Conservation (phyloP, 35 echinoderm and acorn worm genomes). For the Stichopus chloronotus region DNA sequence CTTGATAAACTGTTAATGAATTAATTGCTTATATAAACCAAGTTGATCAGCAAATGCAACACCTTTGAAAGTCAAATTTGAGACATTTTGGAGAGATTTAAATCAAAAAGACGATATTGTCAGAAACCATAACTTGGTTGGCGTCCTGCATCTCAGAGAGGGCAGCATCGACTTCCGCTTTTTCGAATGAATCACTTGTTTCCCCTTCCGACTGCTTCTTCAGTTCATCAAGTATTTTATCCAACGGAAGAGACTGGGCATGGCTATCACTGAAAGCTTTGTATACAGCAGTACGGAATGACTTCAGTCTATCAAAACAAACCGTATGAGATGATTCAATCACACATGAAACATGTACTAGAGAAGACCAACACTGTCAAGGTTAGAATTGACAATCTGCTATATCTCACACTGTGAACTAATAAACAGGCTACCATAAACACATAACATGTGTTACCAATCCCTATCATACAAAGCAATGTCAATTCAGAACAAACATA, state of each 20-base stretch:
- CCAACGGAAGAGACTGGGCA: slow-evolving; percentile 75
- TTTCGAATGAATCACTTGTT: slow-evolving; percentile 36
- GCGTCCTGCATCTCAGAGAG: slow-evolving; percentile 94
- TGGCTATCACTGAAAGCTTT: slow-evolving; percentile 78
- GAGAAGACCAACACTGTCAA: no score
- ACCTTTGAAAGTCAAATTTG: no score
- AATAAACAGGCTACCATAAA: no score
- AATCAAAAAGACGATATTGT: slow-evolving; percentile 89
- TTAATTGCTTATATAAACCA: no score
- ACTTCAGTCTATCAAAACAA: slow-evolving; percentile 73
- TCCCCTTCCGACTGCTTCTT: slow-evolving; percentile 70
- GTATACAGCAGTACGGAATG: slow-evolving; percentile 70
- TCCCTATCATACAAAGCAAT: no score
- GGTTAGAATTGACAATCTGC: not conserved
- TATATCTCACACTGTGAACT: not conserved
- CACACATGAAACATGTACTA: no score
- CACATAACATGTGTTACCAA: no score
- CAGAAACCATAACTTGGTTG: slow-evolving; percentile 96
- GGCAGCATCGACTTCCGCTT: slow-evolving; percentile 74
- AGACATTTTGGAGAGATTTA: slow-evolving; percentile 20
- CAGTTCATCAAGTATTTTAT: slow-evolving; percentile 61
- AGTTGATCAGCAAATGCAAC: no score
- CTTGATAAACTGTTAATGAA: no score
- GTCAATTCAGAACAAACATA: no score
- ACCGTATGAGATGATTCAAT: slow-evolving; percentile 24